Percentiles rank a stretch among this genome's conserved stretches.
Evolutionary conservation across 2,113 vertebrate genomes (phyloP).

Genomic region (Tragelaphus scriptus): DNA sequence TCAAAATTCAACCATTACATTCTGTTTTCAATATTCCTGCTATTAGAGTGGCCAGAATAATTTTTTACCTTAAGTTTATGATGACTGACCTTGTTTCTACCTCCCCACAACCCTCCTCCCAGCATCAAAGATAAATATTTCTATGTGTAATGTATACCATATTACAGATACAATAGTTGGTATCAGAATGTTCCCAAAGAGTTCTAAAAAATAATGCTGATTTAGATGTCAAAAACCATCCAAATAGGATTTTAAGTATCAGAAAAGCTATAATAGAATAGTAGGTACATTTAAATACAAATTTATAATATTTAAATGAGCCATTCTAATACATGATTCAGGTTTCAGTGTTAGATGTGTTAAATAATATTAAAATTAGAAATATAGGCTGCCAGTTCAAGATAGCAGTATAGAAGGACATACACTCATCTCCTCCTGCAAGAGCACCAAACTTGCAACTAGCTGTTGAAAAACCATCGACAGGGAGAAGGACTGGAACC

Average conservation of each 20-base stretch:
- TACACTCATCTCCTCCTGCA: not conserved
- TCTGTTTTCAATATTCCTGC: not conserved
- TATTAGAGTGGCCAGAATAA: not conserved
- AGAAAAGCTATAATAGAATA: not conserved
- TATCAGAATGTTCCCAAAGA: not conserved
- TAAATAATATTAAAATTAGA: slow-evolving; percentile 7
- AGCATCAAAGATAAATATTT: not conserved
- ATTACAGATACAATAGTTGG: not conserved
- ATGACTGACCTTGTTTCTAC: not conserved
- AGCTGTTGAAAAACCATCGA: not conserved
- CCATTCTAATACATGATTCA: not conserved
- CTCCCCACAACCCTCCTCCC: not conserved
- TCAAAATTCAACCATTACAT: not conserved
- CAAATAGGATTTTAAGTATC: slow-evolving; percentile 13
- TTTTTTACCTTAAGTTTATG: not conserved
- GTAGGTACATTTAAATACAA: not conserved
- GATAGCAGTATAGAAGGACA: not conserved
- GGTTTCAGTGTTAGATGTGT: slow-evolving; percentile 23
- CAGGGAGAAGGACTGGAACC: not conserved
- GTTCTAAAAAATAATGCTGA: not conserved
- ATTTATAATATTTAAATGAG: not conserved
- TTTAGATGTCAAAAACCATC: slow-evolving; percentile 4
- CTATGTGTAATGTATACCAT: not conserved
- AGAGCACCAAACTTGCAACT: not conserved
- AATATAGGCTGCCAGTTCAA: not conserved